phyloP scores from a whole-genome alignment of 2,888 invertebrate species.

The Agonopterix alstromeriana region DNA sequence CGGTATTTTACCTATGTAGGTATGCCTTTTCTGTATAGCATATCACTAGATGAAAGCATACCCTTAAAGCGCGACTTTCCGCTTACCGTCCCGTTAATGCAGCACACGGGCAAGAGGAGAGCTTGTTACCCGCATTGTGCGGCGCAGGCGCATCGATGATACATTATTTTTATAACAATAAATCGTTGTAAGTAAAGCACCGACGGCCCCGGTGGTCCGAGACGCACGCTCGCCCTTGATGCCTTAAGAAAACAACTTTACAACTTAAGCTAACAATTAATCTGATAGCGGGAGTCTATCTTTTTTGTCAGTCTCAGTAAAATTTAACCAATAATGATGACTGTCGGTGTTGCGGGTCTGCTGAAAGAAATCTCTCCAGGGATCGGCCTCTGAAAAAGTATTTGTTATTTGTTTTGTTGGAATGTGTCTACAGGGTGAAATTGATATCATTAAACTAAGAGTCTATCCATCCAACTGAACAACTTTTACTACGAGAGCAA shows the following conservation, averaged over 20 bases:
- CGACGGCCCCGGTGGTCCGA: constrained; percentile 60
- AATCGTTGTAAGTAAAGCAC: constrained; percentile 73
- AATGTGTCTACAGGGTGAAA: too few species aligned
- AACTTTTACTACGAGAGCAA: too few species aligned
- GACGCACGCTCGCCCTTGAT: constrained; percentile 26
- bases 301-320: too few species aligned
- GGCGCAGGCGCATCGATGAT: constrained; percentile 57
- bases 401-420: too few species aligned
- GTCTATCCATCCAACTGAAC: too few species aligned
- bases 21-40: too few species aligned
- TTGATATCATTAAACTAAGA: too few species aligned
- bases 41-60: neutral
- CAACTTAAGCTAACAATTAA: constrained; percentile 23
- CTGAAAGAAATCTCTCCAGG: too few species aligned
- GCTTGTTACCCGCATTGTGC: constrained; percentile 71
- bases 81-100: constrained; percentile 45
- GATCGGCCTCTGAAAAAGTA: too few species aligned
- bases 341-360: too few species aligned
- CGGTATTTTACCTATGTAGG: too few species aligned
- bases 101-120: constrained; percentile 28
- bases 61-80: constrained; percentile 23
- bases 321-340: too few species aligned
- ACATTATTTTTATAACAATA: constrained; percentile 77
- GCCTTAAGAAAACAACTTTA: constrained; percentile 22
- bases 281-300: constrained; percentile 11